Conservation (phyloP, 2,888 invertebrate genomes). For the Plebejus melissa region DNA sequence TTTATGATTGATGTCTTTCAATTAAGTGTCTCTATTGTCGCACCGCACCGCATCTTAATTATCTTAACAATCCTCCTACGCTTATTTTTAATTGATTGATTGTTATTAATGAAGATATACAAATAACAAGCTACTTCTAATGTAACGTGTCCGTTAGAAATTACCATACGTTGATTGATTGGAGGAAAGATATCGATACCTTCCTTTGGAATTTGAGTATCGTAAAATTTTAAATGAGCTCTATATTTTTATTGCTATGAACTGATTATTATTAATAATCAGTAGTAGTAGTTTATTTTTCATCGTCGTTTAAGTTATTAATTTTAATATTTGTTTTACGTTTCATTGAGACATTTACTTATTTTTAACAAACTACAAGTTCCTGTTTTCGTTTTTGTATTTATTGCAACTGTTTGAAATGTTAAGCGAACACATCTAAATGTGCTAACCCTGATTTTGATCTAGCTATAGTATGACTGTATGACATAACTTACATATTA, state of each 20-base stretch:
- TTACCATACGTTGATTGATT: slow-evolving; percentile 8
- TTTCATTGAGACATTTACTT: not conserved
- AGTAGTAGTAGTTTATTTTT: not conserved
- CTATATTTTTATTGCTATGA: not conserved
- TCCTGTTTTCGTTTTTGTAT: not conserved
- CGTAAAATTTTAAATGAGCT: not conserved
- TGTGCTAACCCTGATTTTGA: not conserved
- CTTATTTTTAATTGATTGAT: slow-evolving; percentile 10
- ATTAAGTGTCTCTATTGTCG: slow-evolving; percentile 5
- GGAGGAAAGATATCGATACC: not conserved
- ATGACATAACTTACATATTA: too few relatives aligned
- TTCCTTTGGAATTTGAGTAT: not conserved
- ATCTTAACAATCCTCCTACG: slow-evolving; percentile 20
- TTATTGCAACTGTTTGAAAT: not conserved
- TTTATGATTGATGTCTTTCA: slow-evolving; percentile 18
- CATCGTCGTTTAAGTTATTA: not conserved
- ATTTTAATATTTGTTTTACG: not conserved
- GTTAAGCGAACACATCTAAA: not conserved
- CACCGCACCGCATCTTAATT: slow-evolving; percentile 22
- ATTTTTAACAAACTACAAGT: not conserved
- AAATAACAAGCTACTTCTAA: not conserved
- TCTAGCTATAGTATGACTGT: not conserved
- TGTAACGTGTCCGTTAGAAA: not conserved
- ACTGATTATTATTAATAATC: too few relatives aligned
- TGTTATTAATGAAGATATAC: slow-evolving; percentile 15